Evolutionary conservation across 2,113 vertebrate species (phyloP).

Genomic region (Seriola rivoliana): DNA sequence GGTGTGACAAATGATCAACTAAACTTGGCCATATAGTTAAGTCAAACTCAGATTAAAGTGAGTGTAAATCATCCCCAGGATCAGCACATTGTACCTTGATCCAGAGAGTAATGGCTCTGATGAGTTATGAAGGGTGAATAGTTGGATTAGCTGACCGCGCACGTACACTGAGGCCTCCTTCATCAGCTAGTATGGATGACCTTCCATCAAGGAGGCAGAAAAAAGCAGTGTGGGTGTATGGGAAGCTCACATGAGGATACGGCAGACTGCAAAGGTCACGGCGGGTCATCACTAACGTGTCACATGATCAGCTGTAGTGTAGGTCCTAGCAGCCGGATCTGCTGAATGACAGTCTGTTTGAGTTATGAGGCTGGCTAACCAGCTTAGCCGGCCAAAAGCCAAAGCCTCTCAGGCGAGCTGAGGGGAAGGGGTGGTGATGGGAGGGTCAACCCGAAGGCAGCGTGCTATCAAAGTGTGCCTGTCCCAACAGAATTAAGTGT

Average conservation of each 20-base stretch:
- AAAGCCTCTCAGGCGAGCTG: conserved; percentile 47
- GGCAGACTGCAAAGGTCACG: conserved; percentile 45
- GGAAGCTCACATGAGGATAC: conserved; percentile 36
- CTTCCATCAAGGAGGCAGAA: conserved; percentile 15
- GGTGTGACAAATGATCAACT: neutral
- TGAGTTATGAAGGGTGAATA: conserved; percentile 24
- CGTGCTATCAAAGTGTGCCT: conserved; percentile 3
- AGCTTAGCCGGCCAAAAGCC: conserved; percentile 53
- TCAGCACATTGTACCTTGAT: conserved; percentile 27
- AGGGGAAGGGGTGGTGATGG: conserved; percentile 1
- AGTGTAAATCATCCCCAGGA: conserved; percentile 30
- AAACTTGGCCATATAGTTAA: neutral
- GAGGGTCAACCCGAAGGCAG: conserved; percentile 27
- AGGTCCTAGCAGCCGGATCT: conserved; percentile 39
- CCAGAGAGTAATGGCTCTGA: conserved; percentile 26
- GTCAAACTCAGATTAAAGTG: conserved; percentile 34
- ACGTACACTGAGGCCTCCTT: conserved; percentile 25
- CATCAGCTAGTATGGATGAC: conserved; percentile 12
- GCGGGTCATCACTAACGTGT: conserved; percentile 42
- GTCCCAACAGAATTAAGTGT: conserved; percentile 3
- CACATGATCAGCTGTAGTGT: conserved; percentile 42
- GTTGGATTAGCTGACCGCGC: conserved; percentile 34
- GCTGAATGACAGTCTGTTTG: conserved; percentile 44
- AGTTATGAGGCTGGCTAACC: conserved; percentile 57
- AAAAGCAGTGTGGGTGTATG: neutral